Evolutionary conservation across 2,797 vertebrate genomes (phyloP).

Genomic region (Acanthiza pusilla): DNA sequence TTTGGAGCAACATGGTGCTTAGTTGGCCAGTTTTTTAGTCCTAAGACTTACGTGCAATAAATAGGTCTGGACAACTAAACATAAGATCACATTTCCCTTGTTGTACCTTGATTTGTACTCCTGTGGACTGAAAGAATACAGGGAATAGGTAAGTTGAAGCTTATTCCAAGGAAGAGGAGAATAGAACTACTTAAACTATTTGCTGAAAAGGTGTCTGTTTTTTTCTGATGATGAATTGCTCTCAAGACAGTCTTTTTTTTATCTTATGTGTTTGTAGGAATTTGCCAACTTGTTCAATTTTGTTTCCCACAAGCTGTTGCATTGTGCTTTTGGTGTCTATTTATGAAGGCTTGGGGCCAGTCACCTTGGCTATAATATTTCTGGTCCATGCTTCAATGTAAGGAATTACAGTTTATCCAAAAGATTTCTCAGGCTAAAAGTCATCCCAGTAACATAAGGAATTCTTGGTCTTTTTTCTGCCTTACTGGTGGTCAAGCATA

Average conservation of each 20-base stretch:
- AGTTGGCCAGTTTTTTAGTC: background rate
- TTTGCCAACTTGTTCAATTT: background rate
- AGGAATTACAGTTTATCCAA: background rate
- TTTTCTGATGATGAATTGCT: background rate
- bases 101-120: background rate
- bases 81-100: background rate
- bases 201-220: background rate
- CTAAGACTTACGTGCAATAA: background rate
- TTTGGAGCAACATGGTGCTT: background rate
- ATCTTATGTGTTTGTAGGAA: background rate
- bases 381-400: background rate
- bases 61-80: background rate
- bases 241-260: background rate
- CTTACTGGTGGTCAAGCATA: background rate
- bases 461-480: background rate
- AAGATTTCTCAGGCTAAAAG: background rate
- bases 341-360: background rate
- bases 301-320: background rate
- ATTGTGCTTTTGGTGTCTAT: background rate
- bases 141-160: background rate
- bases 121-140: background rate
- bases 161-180: background rate
- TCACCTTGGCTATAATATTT: background rate
- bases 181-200: background rate
- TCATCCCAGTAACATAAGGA: background rate